Evolutionary conservation across 2,888 invertebrate genomes (phyloP), one percentile per base, ranked within the genome.

Genomic region (Hirudinaria manillensis): DNA sequence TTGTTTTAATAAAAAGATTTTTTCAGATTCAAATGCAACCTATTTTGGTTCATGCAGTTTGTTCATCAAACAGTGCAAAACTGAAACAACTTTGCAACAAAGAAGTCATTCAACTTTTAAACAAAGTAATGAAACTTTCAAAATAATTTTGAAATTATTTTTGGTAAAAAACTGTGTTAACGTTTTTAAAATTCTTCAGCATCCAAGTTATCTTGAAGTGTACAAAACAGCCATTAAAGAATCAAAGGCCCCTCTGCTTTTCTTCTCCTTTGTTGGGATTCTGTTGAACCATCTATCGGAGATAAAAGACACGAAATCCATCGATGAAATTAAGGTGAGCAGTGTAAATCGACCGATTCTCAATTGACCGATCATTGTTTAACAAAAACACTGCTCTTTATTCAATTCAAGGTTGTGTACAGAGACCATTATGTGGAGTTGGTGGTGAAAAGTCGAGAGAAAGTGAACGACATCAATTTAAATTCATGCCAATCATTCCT

Each of bases 361-460:
- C 24, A n/a, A n/a, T 66, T 16, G 66, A 66, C 21, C 10, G 16
- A 10, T n/a, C 10, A 10, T 27, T 27, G 24, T 19, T 16, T 53
- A 53, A 53, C 21, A 53, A 53, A 53, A 53, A 16, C 21, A 53
- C 21, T 21, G 19, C 27, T 72, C 27, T 76, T 55, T 55, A 72
- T 29, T 71, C 53, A 67, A 78, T 79, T 38, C 77, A 82, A 80
- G 84, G 78, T 74, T 21, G 70, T 74, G 0, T 82, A 81, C 77
- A 71, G 82, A 16, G 83, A 84, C 13, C 73, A 81, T 6, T 84
- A 83, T 77, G 76, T 82, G 75, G 84, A 83, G 77, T 79, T 80
- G 27, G 81, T 84, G 4, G 66, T 84, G 6, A 82, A 81, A 4
- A 81, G 81, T 70, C 78, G 83, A 67, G 80, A 79, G 3, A 81